Conservation (phyloP, 53 echinoderm and acorn worm species). For the Crossaster papposus region DNA sequence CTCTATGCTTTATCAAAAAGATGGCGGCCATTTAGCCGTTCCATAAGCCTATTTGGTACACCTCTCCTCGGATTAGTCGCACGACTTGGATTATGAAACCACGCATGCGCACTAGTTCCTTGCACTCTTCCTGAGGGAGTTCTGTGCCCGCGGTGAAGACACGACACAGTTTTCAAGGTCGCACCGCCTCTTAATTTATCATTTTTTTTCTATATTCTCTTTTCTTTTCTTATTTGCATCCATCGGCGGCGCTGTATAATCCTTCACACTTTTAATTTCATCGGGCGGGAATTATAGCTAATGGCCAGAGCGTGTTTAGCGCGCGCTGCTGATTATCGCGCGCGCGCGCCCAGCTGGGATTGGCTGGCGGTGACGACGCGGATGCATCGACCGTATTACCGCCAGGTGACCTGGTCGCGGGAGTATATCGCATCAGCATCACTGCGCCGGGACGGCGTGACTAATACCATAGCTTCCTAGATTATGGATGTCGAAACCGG, state of each 20-base stretch:
- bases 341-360: background rate
- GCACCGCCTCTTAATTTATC: background rate
- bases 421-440: background rate
- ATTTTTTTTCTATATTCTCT: background rate
- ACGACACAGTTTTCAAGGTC: constrained; percentile 36
- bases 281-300: constrained; percentile 50
- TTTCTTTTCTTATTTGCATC: background rate
- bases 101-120: constrained; percentile 27
- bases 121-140: constrained; percentile 1
- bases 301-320: constrained; percentile 8
- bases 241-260: constrained; percentile 23
- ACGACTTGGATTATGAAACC: constrained; percentile 13
- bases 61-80: constrained; percentile 21
- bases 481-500: background rate
- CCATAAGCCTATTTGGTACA: constrained; percentile 28
- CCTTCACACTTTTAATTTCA: constrained; percentile 56
- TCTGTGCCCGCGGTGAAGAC: background rate
- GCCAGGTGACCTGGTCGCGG: constrained; percentile 19
- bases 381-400: constrained; percentile 12
- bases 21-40: background rate
- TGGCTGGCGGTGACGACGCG: constrained; percentile 13
- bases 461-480: background rate
- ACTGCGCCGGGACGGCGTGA: background rate
- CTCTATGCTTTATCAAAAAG: background rate
- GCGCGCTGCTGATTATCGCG: background rate